Percentiles rank a stretch among this genome's conserved stretches.
These are phyloP conservation scores for Xylophagus ater DNA, from an alignment of 2,888 invertebrate species.

Conservation along the genomic window DNA sequence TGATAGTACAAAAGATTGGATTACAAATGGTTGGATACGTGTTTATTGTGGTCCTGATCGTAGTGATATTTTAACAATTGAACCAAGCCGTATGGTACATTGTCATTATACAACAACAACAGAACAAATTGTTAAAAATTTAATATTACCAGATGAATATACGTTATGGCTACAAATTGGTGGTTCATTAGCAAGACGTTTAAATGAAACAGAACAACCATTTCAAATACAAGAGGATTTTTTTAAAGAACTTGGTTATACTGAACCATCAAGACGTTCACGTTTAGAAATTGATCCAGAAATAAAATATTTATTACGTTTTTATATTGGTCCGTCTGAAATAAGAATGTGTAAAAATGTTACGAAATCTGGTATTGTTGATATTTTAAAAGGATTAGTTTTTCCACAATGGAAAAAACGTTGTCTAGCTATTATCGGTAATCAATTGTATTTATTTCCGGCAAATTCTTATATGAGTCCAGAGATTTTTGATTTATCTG, in stretches of 20 bases:
- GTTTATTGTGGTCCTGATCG: conserved; percentile 21
- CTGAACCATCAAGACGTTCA: conserved; percentile 46
- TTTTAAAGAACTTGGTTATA: conserved; percentile 48
- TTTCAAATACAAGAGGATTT: conserved; percentile 51
- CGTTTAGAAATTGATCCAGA: conserved; percentile 56
- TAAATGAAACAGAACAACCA: conserved; percentile 46
- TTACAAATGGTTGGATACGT: conserved; percentile 19
- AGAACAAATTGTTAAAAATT: conserved; percentile 16
- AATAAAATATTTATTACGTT: conserved; percentile 48
- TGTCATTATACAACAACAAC: conserved; percentile 15
- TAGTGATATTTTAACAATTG: conserved; percentile 18
- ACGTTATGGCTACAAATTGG: conserved; percentile 41
- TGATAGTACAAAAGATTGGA: conserved; percentile 5
- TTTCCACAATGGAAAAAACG: conserved; percentile 58
- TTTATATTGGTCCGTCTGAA: conserved; percentile 49
- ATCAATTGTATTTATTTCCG: conserved; percentile 48
- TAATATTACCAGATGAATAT: conserved; percentile 20
- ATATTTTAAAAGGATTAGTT: conserved; percentile 54
- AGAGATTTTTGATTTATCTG: conserved; percentile 22
- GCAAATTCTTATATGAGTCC: conserved; percentile 25
- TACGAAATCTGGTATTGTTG: conserved; percentile 39
- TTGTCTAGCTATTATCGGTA: conserved; percentile 48
- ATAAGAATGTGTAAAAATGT: conserved; percentile 40
- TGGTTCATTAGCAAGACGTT: conserved; percentile 44
- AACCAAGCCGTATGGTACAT: conserved; percentile 21